Conservation (phyloP, 2,797 vertebrate genomes). For the Xyrichtys novacula region DNA sequence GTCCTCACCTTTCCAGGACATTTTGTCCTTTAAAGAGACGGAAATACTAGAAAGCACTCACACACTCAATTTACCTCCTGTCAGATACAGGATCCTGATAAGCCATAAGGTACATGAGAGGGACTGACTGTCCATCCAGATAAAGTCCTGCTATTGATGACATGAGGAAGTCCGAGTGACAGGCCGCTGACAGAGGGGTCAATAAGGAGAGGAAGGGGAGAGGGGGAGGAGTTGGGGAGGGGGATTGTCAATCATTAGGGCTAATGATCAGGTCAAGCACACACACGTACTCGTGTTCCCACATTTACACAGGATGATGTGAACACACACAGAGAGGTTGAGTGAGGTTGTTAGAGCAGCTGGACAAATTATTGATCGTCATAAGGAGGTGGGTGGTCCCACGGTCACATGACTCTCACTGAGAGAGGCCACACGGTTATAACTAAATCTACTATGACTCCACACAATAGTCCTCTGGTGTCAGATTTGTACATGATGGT, state of each 20-base stretch:
- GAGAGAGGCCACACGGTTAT: too few relatives aligned
- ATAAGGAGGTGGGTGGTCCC: conserved; percentile 54
- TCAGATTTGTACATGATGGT: too few relatives aligned
- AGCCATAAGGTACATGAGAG: conserved; percentile 60
- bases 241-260: conserved; percentile 77
- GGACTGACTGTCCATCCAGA: conserved; percentile 69
- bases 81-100: conserved; percentile 71
- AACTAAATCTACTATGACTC: too few relatives aligned
- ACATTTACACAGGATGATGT: conserved; percentile 24
- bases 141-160: conserved; percentile 78
- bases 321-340: conserved; percentile 19
- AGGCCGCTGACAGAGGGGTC: conserved; percentile 76
- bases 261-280: conserved; percentile 65
- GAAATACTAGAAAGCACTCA: conserved; percentile 47
- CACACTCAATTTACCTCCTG: conserved; percentile 43
- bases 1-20: conserved; percentile 37
- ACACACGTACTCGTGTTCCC: conserved; percentile 31
- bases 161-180: conserved; percentile 72
- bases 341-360: conserved; percentile 26
- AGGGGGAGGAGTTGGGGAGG: conserved; percentile 53
- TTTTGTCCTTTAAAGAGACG: conserved; percentile 39
- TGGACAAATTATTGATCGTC: conserved; percentile 63
- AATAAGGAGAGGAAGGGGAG: conserved; percentile 72
- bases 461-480: too few relatives aligned
- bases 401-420: conserved; percentile 48